These are phyloP conservation scores for Aurelia sp. DNA, from an alignment of 30 jellyfish, hydroid and myxozoan species.

Conservation along the genomic window DNA sequence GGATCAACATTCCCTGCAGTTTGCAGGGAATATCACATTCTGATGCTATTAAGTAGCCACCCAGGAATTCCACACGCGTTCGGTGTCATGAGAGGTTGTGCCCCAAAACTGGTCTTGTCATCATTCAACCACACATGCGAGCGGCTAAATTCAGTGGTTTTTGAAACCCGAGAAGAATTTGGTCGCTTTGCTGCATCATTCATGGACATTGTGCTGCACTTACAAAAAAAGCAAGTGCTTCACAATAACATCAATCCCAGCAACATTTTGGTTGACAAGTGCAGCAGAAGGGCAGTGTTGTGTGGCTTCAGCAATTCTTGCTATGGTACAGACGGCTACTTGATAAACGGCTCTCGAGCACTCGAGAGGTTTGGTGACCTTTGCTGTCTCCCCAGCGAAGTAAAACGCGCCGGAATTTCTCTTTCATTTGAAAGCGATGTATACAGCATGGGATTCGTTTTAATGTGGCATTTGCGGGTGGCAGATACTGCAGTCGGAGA, in stretches of 20 bases:
- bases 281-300: neutral
- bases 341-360: neutral
- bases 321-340: slow-evolving; percentile 18
- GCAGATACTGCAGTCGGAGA: neutral
- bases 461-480: neutral
- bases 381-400: slow-evolving; percentile 17
- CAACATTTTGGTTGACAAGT: slow-evolving; percentile 8
- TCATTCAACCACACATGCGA: neutral
- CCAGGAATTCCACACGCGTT: slow-evolving; percentile 21
- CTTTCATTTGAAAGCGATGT: neutral
- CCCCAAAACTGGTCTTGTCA: slow-evolving; percentile 14
- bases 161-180: neutral
- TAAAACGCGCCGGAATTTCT: neutral
- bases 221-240: neutral
- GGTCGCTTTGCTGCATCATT: slow-evolving; percentile 13
- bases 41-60: slow-evolving; percentile 31
- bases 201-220: neutral
- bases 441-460: neutral
- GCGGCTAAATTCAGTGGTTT: slow-evolving; percentile 10
- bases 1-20: slow-evolving; percentile 19
- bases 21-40: slow-evolving; percentile 20
- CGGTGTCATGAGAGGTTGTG: slow-evolving; percentile 14
- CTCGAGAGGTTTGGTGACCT: neutral
- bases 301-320: slow-evolving; percentile 24
- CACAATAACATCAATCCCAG: slow-evolving; percentile 33